Evolutionary conservation across 2,888 invertebrate genomes (phyloP).

Genomic region (Noctua fimbriata): DNA sequence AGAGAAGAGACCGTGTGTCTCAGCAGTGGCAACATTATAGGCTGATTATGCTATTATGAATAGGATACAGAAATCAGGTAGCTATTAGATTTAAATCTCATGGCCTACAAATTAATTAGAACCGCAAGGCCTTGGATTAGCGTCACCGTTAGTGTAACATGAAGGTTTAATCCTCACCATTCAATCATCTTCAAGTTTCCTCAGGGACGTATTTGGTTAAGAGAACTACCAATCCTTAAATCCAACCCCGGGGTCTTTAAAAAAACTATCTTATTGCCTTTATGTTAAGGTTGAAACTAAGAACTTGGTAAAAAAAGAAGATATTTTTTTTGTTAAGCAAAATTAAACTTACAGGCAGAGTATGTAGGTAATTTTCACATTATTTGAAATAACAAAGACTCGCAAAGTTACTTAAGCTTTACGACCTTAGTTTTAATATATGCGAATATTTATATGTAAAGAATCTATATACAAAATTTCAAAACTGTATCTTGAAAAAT

Average conservation of each 20-base stretch:
- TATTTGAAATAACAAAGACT: neutral
- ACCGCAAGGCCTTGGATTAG: slow-evolving; percentile 26
- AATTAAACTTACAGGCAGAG: neutral
- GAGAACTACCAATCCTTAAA: neutral
- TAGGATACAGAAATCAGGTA: neutral
- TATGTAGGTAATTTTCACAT: neutral
- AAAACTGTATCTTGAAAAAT: too few relatives aligned
- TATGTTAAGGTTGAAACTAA: neutral
- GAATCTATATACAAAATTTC: too few relatives aligned
- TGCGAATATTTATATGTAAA: too few relatives aligned
- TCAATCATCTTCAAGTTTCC: neutral
- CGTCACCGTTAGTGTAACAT: neutral
- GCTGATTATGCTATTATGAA: neutral
- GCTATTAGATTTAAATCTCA: slow-evolving; percentile 23
- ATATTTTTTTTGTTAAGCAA: neutral
- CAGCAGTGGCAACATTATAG: too few relatives aligned
- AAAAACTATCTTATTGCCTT: neutral
- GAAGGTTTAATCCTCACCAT: neutral
- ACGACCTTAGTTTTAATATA: too few relatives aligned
- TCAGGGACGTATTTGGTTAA: neutral
- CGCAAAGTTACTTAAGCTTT: too few relatives aligned
- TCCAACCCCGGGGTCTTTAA: neutral
- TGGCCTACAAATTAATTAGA: slow-evolving; percentile 30
- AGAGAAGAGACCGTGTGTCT: too few relatives aligned
- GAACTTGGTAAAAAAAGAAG: neutral